Conservation (phyloP, 35 echinoderm and acorn worm genomes). For the Holothuria glaberrima region DNA sequence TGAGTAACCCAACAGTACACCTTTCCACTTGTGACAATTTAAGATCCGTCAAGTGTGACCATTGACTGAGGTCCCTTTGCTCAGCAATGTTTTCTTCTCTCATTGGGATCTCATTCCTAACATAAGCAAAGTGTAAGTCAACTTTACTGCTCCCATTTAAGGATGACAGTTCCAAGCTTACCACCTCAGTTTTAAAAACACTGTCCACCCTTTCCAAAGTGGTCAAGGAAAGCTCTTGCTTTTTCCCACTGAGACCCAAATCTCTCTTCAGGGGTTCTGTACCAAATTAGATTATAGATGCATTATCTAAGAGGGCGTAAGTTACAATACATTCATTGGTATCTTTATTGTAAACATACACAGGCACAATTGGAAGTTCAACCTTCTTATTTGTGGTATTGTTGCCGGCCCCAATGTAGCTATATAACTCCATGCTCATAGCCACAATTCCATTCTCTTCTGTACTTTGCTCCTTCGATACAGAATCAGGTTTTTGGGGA, state of each 20-base stretch:
- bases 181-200: conserved; percentile 45
- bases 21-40: background rate
- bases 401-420: background rate
- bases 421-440: background rate
- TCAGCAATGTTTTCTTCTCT: conserved; percentile 6
- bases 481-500: background rate
- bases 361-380: background rate
- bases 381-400: background rate
- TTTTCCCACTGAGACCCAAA: no score
- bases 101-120: conserved; percentile 10
- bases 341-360: background rate
- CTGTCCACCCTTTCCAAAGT: background rate
- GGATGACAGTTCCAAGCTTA: conserved; percentile 1
- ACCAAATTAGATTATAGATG: background rate
- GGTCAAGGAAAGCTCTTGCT: background rate
- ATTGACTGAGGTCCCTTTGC: background rate
- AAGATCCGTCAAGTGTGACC: conserved; percentile 1
- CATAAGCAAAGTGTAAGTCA: conserved; percentile 3
- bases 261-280: background rate
- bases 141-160: background rate
- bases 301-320: background rate
- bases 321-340: background rate
- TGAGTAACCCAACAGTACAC: background rate
- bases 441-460: background rate
- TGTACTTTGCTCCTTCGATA: background rate